Percentiles rank a stretch among this genome's conserved stretches.
Conservation (phyloP, 2,888 invertebrate species). For the Tolmerus cingulatus region DNA sequence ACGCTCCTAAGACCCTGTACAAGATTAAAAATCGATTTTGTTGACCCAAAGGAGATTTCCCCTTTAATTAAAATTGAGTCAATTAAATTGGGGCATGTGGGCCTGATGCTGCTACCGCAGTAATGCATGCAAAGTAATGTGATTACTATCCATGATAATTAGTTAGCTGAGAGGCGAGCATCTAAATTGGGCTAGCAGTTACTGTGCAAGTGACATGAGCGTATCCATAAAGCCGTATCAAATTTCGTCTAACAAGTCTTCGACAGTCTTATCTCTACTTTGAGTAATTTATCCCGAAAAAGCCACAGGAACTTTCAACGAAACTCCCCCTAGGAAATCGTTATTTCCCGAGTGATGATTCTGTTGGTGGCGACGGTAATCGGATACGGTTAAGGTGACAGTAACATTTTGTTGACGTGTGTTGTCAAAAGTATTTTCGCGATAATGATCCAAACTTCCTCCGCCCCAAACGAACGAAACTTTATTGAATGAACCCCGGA, state of each 20-base stretch:
- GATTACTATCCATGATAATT: background rate
- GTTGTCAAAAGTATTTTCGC: constrained; percentile 28
- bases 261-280: constrained; percentile 6
- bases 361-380: constrained; percentile 15
- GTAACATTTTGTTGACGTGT: constrained; percentile 16
- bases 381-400: constrained; percentile 18
- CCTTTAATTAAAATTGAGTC: background rate
- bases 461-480: background rate
- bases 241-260: background rate
- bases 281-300: constrained; percentile 20
- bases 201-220: background rate
- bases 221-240: background rate
- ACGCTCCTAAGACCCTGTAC: background rate
- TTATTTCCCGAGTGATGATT: constrained; percentile 29
- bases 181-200: background rate
- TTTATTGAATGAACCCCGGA: constrained; percentile 3
- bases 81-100: background rate
- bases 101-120: background rate
- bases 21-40: background rate
- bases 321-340: constrained; percentile 33
- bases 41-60: background rate
- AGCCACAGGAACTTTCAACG: constrained; percentile 4
- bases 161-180: background rate
- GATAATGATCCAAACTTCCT: constrained; percentile 22
- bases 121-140: background rate